Base-by-base conservation (phyloP, 92 coral and sea anemone species). In the Parazoanthus swiftii region DNA sequence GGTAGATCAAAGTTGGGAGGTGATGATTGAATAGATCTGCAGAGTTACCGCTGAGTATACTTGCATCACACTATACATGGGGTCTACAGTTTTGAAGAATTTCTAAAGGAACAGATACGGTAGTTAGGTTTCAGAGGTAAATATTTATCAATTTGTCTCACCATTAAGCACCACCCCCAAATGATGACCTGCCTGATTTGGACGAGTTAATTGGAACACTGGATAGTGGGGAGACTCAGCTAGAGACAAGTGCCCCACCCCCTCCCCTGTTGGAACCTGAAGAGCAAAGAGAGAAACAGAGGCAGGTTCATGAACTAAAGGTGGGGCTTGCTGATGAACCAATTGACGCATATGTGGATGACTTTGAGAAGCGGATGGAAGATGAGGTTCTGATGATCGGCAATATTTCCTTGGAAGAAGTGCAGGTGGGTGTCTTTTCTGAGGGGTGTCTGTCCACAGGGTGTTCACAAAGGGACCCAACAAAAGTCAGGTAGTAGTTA, bases 381-480 rank as follows among this genome's bases (percentile, higher is more conserved):
- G 99, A 97, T 18, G 99, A 97, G 75, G 89, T 97, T 10, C 90
- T 97, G 39, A 97, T 97, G 99, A 94, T 97, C 88, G 99, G 99
- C 38, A 94, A 94, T 44, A 95, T 97, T 50, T 95, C 99, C 73
- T 88, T 97, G 84, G 99, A 97, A 82, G 98, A 93, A 91, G 98
- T 97, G 68, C 99, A 97, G 98, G 99, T 97, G 79, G 26, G 86
- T 68, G 25, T 9, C 54, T 14, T 37, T 66, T 36, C 5, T 65
- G 43, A 65, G 7, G 21, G 65, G 42, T 51, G 1, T 35, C 9
- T 65, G 35, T 48, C 51, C 25, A 76, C 50, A 18, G 80, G 23
- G 50, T 76, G 0, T 36, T 20, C 54, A 76, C 26, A 18, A 8
- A 20, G 15, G 59, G 20, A 11, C 59, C 70, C 25, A 63, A 63